Evolutionary conservation across 2,113 vertebrate genomes (phyloP), one percentile per base, ranked within the genome.

Genomic region (cat (Felis catus)): DNA sequence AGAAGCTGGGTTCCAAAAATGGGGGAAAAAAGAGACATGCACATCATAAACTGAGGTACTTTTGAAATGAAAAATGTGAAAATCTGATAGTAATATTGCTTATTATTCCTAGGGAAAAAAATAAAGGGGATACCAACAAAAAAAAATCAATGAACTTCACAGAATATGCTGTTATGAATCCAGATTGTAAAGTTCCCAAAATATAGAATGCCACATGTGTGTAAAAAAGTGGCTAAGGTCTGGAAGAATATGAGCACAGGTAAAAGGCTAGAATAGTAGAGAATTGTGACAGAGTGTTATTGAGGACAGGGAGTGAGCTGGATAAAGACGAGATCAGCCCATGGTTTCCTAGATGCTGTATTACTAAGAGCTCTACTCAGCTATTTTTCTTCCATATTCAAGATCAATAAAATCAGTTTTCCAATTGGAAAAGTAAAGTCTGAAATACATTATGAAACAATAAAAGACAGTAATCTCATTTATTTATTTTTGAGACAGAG

Each of bases 331-430:
- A 33, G 12, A n/a, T 4, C 39, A 66, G 21, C 11, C 65, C 15
- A 51, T 45, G 18, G 45, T 88, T 65, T 0, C 8, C 29, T 41
- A 31, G 15, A 45, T 29, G 10, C 21, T 53, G 15, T 53, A 7
- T 51, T 71, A 79, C 15, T 83, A 33, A 58, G 21, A 61, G 65
- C 16, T 74, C 9, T 48, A 65, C 1, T 71, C 14, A 65, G 33
- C 5, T 39, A 80, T 51, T 91, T 88, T 82, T n/a, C 21, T 85
- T 85, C 16, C 29, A 41, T 51, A 65, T 48, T 83, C 1, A 80
- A 97, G 36, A 80, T 48, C 31, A 94, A 61, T 39, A 92, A 71
- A 86, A 93, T 87, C 74, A 25, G 27, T 89, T 94, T 93, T 79
- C 7, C 23, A 87, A 53, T 1, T 84, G 13, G 31, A 89, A 95